Evolutionary conservation across 2,797 vertebrate genomes (phyloP).

Genomic region (Microctenopoma stevenorrisi): DNA sequence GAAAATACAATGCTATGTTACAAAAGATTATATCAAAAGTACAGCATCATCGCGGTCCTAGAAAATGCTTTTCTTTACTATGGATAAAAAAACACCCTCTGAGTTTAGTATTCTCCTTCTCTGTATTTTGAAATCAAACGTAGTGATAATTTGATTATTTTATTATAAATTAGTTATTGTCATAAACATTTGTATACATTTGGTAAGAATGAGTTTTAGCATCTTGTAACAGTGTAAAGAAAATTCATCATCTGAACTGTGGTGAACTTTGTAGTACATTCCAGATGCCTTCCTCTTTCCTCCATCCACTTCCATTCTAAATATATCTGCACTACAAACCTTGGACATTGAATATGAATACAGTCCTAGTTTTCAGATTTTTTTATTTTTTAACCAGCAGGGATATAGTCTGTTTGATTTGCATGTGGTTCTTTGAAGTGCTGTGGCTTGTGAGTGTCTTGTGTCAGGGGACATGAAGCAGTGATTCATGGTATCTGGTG

Average conservation of each 20-base stretch:
- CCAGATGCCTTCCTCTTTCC: background rate
- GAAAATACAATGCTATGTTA: slow-evolving; percentile 55
- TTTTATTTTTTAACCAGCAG: slow-evolving; percentile 6
- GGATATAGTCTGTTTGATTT: slow-evolving; percentile 60
- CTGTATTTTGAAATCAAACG: slow-evolving; percentile 14
- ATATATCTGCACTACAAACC: slow-evolving; percentile 3
- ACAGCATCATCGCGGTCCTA: slow-evolving; percentile 30
- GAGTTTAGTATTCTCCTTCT: slow-evolving; percentile 21
- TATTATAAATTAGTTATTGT: slow-evolving; percentile 3
- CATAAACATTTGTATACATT: slow-evolving; percentile 2
- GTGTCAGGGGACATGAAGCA: slow-evolving; percentile 52
- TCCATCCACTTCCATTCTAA: slow-evolving; percentile 7
- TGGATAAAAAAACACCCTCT: slow-evolving; percentile 23
- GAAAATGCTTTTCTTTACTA: slow-evolving; percentile 35
- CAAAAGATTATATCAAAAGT: slow-evolving; percentile 57
- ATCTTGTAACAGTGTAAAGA: background rate
- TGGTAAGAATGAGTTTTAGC: background rate
- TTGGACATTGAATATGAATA: slow-evolving; percentile 27
- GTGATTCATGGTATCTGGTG: slow-evolving; percentile 48
- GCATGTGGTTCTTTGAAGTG: slow-evolving; percentile 56
- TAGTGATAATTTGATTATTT: slow-evolving; percentile 6
- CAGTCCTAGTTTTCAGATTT: slow-evolving; percentile 22
- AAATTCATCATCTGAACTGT: slow-evolving; percentile 5
- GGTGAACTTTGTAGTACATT: slow-evolving; percentile 16
- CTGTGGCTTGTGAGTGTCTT: slow-evolving; percentile 54